Evolutionary conservation across 1,140 invertebrate species (phyloP), one percentile per base, ranked within the genome.

Genomic region (Zaprionus africanus): DNA sequence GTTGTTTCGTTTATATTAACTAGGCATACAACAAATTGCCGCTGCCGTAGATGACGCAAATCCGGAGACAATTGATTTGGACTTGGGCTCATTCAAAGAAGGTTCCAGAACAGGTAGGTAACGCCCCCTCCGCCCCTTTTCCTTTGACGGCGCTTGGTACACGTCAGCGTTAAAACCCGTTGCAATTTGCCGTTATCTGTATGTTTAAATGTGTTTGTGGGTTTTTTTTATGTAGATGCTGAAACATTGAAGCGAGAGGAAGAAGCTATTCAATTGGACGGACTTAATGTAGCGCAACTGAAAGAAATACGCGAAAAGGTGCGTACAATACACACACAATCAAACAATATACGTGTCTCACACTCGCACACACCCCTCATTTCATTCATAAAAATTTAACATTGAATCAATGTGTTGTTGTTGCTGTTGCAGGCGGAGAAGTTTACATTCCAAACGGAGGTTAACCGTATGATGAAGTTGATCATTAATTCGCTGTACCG

Each of bases 401-500:
- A 13, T 41, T 31, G 19, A 15, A 22, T 66, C 31, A 12, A 41
- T 49, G 11, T 9, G 49, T 26, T 26, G 28, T 31, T 31, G 28
- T 26, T 43, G 54, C 34, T 62, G 1, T 53, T 24, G 1, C 49
- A 93, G 92, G 95, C 98, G 0, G 97, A 99, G 90, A 99, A 98
- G 93, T 98, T 97, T 93, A 95, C 95, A 24, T 99, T 99, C 94
- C 98, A 99, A 93, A 98, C 98, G 1, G 98, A 99, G 94, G 98
- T 99, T 11, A 99, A 99, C 94, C 96, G 99, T 34, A 99, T 99
- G 98, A 99, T 99, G 99, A 99, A 99, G 94, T 95, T 99, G 19
- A 99, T 99, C 92, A 99, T 99, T 90, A 99, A 99, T 94, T 99
- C 98, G 0, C 94, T 99, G 0, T 99, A 99, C 93, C 96, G 98